Percentiles rank a stretch among this genome's conserved stretches.
These are phyloP conservation scores for Scolopax bukidnonensis DNA, from an alignment of 2,797 vertebrate genomes.

Conservation along the genomic window DNA sequence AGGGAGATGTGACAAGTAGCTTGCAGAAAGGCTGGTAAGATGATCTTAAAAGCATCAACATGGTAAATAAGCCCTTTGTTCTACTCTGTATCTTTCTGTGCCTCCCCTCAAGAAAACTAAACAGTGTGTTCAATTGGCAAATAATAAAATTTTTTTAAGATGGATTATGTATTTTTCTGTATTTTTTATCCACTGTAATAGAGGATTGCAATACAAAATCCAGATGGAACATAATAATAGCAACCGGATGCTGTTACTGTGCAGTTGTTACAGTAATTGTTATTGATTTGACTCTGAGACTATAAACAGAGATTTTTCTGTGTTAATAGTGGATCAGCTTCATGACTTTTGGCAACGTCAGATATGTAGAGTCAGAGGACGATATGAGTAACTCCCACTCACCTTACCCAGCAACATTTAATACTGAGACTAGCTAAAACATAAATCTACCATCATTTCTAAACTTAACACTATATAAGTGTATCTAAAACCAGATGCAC, in stretches of 20 bases:
- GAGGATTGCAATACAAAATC: neutral
- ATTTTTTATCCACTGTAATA: neutral
- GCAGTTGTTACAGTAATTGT: neutral
- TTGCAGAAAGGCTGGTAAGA: neutral
- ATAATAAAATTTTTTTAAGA: conserved; percentile 8
- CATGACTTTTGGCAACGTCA: neutral
- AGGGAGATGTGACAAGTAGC: neutral
- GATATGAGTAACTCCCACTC: neutral
- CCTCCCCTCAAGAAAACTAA: neutral
- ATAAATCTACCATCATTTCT: neutral
- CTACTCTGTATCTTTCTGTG: neutral
- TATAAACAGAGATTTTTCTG: neutral
- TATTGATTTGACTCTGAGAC: neutral
- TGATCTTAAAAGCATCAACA: neutral
- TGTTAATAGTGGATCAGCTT: neutral
- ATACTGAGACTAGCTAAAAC: neutral
- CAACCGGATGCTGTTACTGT: neutral
- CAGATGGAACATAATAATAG: neutral
- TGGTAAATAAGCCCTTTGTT: neutral
- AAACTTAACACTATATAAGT: neutral
- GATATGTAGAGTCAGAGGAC: neutral
- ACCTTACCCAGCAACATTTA: neutral
- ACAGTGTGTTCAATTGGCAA: neutral
- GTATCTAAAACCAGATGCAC: neutral
- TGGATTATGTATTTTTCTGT: neutral